Evolutionary conservation across 1,140 invertebrate genomes (phyloP).

Genomic region (Apis florea): DNA sequence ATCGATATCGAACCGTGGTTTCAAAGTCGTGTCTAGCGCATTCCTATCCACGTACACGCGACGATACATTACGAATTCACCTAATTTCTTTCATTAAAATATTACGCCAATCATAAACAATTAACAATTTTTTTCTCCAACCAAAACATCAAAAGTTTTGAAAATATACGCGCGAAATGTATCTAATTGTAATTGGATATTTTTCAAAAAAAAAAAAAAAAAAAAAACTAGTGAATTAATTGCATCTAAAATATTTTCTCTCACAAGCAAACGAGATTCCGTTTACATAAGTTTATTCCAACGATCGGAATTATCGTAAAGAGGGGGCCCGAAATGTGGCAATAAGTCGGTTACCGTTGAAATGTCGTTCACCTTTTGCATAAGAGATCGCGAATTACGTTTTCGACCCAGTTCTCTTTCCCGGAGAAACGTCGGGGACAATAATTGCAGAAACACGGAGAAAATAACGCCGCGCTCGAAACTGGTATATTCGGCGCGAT

Average conservation of each 20-base stretch:
- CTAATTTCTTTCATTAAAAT: neutral
- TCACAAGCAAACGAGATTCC: too few relatives aligned
- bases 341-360: too few relatives aligned
- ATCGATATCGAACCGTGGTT: slow-evolving; percentile 57
- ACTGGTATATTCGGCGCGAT: neutral
- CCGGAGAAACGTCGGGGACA: neutral
- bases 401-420: slow-evolving; percentile 25
- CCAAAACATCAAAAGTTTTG: too few relatives aligned
- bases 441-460: neutral
- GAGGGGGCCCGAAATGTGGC: neutral
- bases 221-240: too few relatives aligned
- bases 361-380: slow-evolving; percentile 1
- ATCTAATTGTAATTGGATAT: too few relatives aligned
- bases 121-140: too few relatives aligned
- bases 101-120: too few relatives aligned
- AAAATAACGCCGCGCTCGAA: neutral
- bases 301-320: neutral
- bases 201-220: too few relatives aligned
- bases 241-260: too few relatives aligned
- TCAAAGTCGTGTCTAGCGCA: slow-evolving; percentile 48
- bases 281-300: too few relatives aligned
- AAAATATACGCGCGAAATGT: too few relatives aligned
- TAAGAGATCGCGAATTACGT: neutral
- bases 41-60: neutral
- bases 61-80: neutral